These are phyloP conservation scores for Aplochiton taeniatus DNA, from an alignment of 2,797 vertebrate species.

Conservation along the genomic window DNA sequence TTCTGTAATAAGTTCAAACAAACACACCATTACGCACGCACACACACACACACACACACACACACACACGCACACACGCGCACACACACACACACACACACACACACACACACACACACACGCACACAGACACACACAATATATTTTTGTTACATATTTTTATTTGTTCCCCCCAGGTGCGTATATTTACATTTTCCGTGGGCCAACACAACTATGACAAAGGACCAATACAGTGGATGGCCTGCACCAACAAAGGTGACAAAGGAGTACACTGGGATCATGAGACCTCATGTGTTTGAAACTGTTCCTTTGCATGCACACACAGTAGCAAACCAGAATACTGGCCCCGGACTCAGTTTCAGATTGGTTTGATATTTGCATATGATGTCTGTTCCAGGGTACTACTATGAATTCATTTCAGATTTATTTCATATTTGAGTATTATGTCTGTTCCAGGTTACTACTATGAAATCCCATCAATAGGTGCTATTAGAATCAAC, in stretches of 20 bases:
- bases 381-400: background rate
- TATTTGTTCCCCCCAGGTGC: conserved; percentile 74
- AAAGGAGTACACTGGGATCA: conserved; percentile 9
- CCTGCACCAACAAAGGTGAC: conserved; percentile 93
- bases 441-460: conserved; percentile 78
- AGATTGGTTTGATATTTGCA: too few species aligned
- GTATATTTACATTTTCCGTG: conserved; percentile 97
- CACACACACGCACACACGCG: too few species aligned
- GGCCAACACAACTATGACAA: conserved; percentile 98
- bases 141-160: background rate
- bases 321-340: too few species aligned
- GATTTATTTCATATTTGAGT: background rate
- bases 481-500: conserved; percentile 96
- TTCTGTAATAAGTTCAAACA: too few species aligned
- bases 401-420: background rate
- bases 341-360: too few species aligned
- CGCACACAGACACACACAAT: background rate
- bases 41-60: background rate
- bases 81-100: background rate
- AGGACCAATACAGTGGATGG: conserved; percentile 96
- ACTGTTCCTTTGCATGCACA: too few species aligned
- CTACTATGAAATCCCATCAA: conserved; percentile 98
- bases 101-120: too few species aligned
- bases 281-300: background rate
- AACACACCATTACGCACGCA: too few species aligned